Base-by-base conservation (phyloP, 2,888 invertebrate genomes). In the Drosophila monieri region DNA sequence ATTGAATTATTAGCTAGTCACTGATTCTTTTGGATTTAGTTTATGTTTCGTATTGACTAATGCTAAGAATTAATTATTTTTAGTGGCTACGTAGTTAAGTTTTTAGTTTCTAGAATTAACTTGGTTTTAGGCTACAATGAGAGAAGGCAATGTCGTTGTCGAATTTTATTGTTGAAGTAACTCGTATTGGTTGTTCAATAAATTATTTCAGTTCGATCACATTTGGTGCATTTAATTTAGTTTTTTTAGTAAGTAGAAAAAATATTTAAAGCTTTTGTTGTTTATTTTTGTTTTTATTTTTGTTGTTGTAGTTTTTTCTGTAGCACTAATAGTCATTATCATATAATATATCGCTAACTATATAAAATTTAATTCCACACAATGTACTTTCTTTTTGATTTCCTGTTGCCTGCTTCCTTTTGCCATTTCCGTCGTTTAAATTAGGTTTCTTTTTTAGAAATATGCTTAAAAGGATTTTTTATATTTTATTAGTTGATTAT, bases 71-170 rank as follows among this genome's bases (percentile, higher is more conserved):
- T 60, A 27, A 51, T 74, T 59, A 66, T 47, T 46, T 61, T 57
- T 46, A 70, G 23, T 70, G 41, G 14, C 58, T 74, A 52, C 56
- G 39, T 60, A 70, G 59, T 74, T 66, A 49, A 73, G 62, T 59
- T 61, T 6, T 35, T 35, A 35, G n/a, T 6, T 41, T 27, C 41
- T 27, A 51, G 59, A 61, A 23, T 55, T 60, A 21, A 44, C 32
- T 59, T 57, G 56, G 37, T 39, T 46, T 64, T 73, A 58, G 56
- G 46, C 56, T 77, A 71, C 67, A 70, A 78, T 76, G 74, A 85
- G 75, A 80, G 73, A 85, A 85, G 84, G 84, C 84, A 88, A 83
- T 85, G 67, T 85, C 68, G 79, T 81, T 84, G 74, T 73, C 72
- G 44, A 71, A 57, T 68, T 66, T 76, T 83, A 57, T 65, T 66